A percentile compares a stretch with the other conserved stretches of the same genome.
Evolutionary conservation across 2,113 vertebrate species (phyloP).

Genomic region (Dasyornis broadbenti): DNA sequence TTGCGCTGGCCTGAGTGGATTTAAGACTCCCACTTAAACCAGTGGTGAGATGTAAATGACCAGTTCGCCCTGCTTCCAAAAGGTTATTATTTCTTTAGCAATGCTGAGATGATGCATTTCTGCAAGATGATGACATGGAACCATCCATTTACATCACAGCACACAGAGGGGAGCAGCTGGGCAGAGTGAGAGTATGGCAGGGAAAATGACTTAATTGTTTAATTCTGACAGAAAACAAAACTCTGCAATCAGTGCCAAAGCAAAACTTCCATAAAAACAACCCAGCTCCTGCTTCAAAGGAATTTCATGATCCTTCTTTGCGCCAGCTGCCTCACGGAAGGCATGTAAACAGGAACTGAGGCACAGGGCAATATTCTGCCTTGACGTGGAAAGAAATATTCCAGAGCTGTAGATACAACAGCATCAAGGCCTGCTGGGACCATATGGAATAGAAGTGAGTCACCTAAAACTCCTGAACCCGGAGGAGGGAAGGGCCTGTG

Average conservation of each 20-base stretch:
- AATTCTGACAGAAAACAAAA: background rate
- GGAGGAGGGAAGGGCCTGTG: background rate
- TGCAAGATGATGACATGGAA: background rate
- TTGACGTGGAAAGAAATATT: background rate
- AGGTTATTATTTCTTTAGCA: background rate
- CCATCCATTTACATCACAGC: background rate
- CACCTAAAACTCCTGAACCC: background rate
- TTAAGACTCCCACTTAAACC: background rate
- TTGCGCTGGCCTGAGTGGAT: background rate
- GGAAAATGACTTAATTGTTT: background rate
- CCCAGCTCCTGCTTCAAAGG: background rate
- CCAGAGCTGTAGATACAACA: background rate
- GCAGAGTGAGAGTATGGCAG: background rate
- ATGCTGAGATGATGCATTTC: background rate
- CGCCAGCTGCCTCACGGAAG: background rate
- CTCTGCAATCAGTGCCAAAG: background rate
- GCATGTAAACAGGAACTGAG: slow-evolving; percentile 29
- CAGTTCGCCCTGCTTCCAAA: background rate
- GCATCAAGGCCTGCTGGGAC: background rate
- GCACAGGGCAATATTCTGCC: background rate
- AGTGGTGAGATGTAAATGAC: background rate
- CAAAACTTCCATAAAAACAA: background rate
- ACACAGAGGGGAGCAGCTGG: background rate
- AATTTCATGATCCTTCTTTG: background rate
- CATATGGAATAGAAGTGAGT: background rate